A percentile compares a stretch with the other conserved stretches of the same genome.
Conservation (phyloP, 2,888 invertebrate genomes). For the Erpobdella octoculata region DNA sequence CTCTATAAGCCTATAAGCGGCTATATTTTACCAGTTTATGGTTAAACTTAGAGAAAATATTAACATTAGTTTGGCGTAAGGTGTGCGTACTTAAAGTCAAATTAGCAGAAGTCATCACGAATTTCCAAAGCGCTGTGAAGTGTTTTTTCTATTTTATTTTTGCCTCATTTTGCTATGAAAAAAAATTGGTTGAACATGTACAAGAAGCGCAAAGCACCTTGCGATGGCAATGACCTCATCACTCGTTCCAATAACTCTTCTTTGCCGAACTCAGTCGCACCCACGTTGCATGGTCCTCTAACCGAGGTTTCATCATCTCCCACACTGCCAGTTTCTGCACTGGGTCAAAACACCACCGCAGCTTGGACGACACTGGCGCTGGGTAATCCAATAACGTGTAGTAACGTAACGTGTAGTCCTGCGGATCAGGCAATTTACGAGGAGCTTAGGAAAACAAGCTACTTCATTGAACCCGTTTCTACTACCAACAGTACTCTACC, state of each 20-base stretch:
- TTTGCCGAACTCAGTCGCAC: neutral
- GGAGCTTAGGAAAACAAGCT: conserved; percentile 18
- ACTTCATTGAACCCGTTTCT: conserved; percentile 17
- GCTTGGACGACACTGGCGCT: neutral
- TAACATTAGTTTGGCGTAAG: neutral
- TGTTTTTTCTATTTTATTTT: too few species aligned
- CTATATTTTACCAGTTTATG: too few species aligned
- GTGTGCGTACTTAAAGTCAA: neutral
- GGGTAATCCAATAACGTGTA: neutral
- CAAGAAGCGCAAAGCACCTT: conserved; percentile 23
- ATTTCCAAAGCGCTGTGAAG: too few species aligned
- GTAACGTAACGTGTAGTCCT: neutral
- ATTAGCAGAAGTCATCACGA: neutral
- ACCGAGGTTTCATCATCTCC: neutral
- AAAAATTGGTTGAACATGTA: conserved; percentile 15
- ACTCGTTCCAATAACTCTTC: conserved; percentile 19
- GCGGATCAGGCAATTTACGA: conserved; percentile 12
- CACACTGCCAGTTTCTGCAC: neutral
- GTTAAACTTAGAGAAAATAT: neutral
- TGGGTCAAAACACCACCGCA: neutral
- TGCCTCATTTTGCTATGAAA: too few species aligned
- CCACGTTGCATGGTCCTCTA: neutral
- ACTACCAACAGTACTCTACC: neutral
- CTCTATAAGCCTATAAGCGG: too few species aligned
- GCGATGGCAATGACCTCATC: conserved; percentile 3